Percentiles rank a stretch among this genome's conserved stretches.
Evolutionary conservation across 1,140 invertebrate species (phyloP).

Genomic region (Chironomus tepperi): DNA sequence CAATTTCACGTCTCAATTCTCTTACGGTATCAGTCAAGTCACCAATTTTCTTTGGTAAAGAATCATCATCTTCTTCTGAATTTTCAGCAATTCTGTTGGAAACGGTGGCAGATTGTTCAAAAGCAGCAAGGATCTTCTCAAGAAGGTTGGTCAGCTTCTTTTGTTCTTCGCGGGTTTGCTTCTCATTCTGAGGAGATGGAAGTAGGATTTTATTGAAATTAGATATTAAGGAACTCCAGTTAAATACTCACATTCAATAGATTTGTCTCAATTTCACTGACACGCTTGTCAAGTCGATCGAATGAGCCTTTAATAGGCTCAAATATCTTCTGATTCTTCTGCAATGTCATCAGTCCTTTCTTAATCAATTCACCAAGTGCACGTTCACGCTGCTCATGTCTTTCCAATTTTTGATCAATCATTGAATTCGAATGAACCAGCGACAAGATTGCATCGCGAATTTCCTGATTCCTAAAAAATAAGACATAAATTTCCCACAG

Average conservation of each 20-base stretch:
- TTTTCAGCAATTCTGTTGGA: slow-evolving; percentile 31
- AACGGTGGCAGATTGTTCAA: slow-evolving; percentile 43
- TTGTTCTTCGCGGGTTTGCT: slow-evolving; percentile 35
- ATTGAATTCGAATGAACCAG: slow-evolving; percentile 70
- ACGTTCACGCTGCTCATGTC: slow-evolving; percentile 72
- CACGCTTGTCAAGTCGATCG: slow-evolving; percentile 54
- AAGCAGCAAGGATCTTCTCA: slow-evolving; percentile 55
- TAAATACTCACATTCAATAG: slow-evolving; percentile 45
- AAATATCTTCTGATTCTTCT: slow-evolving; percentile 58
- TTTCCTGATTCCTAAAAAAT: slow-evolving; percentile 62
- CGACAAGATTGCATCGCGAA: slow-evolving; percentile 69
- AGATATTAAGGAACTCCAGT: too few relatives aligned
- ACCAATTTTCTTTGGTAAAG: slow-evolving; percentile 47
- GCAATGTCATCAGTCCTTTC: slow-evolving; percentile 57
- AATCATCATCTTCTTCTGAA: slow-evolving; percentile 44
- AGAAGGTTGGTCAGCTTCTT: slow-evolving; percentile 43
- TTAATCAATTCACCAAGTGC: slow-evolving; percentile 69
- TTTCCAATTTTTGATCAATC: slow-evolving; percentile 71
- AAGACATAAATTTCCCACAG: background rate
- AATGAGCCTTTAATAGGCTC: slow-evolving; percentile 58
- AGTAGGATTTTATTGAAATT: slow-evolving; percentile 3
- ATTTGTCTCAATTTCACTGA: slow-evolving; percentile 59
- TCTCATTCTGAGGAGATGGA: slow-evolving; percentile 24
- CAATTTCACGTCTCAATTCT: slow-evolving; percentile 44
- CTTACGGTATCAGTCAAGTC: slow-evolving; percentile 45